Evolutionary conservation across 2,113 vertebrate genomes (phyloP).

Genomic region (Anarhynchus alexandrinus): DNA sequence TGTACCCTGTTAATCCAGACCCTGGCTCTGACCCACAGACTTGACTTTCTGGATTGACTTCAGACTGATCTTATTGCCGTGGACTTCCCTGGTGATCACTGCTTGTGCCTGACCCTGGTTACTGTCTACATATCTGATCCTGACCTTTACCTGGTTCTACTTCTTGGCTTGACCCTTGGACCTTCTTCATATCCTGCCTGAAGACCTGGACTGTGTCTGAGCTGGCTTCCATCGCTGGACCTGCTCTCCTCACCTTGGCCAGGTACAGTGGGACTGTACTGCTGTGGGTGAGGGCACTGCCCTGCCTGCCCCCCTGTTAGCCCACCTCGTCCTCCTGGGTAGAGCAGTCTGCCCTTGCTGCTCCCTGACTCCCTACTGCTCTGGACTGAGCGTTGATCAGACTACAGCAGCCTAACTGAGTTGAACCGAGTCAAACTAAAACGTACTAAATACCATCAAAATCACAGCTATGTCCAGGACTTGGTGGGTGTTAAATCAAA

Average conservation of each 20-base stretch:
- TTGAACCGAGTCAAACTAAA: background rate
- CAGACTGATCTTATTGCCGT: background rate
- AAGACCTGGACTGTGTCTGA: background rate
- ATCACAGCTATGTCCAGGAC: background rate
- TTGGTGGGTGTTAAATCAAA: background rate
- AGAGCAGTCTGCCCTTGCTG: too few relatives aligned
- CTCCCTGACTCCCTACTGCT: background rate
- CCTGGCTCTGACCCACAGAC: background rate
- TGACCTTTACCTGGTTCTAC: background rate
- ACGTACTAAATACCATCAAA: background rate
- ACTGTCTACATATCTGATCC: background rate
- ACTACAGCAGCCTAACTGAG: background rate
- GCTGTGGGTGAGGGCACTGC: background rate
- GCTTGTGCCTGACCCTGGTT: background rate
- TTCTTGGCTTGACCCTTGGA: background rate
- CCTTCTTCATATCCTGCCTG: background rate
- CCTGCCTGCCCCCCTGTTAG: background rate
- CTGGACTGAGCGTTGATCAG: too few relatives aligned
- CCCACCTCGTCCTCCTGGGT: background rate
- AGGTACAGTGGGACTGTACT: background rate
- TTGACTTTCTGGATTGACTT: background rate
- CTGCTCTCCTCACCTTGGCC: background rate
- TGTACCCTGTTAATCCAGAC: background rate
- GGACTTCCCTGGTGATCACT: background rate
- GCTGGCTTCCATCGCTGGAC: too few relatives aligned